These are phyloP conservation scores for Esox masquinongy DNA, from an alignment of 2,797 vertebrate species.

Conservation along the genomic window DNA sequence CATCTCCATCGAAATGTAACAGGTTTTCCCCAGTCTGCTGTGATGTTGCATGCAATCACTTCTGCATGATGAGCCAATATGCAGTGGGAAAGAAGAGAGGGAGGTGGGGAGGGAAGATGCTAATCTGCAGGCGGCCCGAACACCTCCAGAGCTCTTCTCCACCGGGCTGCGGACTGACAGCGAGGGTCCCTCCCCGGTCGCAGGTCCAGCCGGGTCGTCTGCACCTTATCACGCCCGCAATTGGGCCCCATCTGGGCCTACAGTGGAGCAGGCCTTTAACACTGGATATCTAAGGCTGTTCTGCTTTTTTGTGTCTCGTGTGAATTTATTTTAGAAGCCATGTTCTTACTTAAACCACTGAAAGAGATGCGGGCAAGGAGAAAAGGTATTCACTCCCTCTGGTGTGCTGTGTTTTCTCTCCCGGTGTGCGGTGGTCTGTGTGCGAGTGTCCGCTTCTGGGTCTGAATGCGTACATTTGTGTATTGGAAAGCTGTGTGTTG, in stretches of 20 bases:
- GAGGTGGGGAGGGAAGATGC: constrained; percentile 31
- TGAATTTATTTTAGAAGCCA: constrained; percentile 66
- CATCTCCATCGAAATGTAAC: constrained; percentile 28
- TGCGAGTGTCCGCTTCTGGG: constrained; percentile 22
- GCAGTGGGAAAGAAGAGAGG: constrained; percentile 46
- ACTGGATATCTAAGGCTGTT: constrained; percentile 47
- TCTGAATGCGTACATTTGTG: background rate
- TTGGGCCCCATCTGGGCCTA: background rate
- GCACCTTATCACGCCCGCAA: background rate
- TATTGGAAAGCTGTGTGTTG: background rate
- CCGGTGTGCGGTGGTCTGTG: constrained; percentile 13
- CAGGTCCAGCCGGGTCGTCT: constrained; percentile 15
- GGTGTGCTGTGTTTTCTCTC: constrained; percentile 32
- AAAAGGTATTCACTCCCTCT: constrained; percentile 67
- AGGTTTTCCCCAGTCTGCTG: constrained; percentile 45
- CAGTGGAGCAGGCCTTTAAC: constrained; percentile 16
- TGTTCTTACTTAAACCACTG: constrained; percentile 76
- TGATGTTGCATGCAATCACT: constrained; percentile 57
- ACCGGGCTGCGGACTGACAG: background rate
- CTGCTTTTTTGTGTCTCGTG: constrained; percentile 43
- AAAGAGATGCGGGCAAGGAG: constrained; percentile 77
- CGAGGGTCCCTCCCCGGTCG: constrained; percentile 18
- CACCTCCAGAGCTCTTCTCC: constrained; percentile 31
- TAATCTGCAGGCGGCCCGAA: constrained; percentile 29
- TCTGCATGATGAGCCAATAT: constrained; percentile 63